Evolutionary conservation across 2,797 vertebrate genomes (phyloP), one percentile per base, ranked within the genome.

Genomic region (Xenopus petersii): DNA sequence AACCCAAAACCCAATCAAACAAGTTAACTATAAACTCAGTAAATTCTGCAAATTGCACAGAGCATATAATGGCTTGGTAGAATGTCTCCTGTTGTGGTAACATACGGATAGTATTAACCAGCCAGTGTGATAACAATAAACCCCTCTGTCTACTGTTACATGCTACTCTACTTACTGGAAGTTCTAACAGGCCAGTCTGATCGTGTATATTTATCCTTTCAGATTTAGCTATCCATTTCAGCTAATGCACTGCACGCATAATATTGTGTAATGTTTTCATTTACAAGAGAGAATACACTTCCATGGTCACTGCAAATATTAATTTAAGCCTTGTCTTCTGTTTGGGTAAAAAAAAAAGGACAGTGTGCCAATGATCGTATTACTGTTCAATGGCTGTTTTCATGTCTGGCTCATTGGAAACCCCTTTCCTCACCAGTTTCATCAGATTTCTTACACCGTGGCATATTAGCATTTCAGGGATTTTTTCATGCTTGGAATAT

Each of bases 1-100:
- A 73, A 67, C 75, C 74, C 72, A 74, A 74, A 81, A 82, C 75
- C 69, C 80, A 83, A 73, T 81, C 84, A 81, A 79, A 82, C 80
- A 10, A 71, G 71, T 65, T 80, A 80, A 64, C 76, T 83, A 79
- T 80, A 83, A 80, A 72, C 80, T 72, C 80, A 80, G 74, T 61
- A 17, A 12, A 30, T 80, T 0, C 47, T 80, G 77, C 65, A 82
- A 84, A 81, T 4, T 12, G 79, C 74, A 67, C 10, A 65, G 67
- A 46, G 2, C 69, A 4, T 15, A 64, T 12, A 55, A 24, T 63
- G 70, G 55, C 42, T 48, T 51, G 48, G 65, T 63, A 78, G 68
- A 21, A 51, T 51, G 69, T 77, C 70, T 77, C 58, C 64, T 64
- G 49, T 67, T 67, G 58, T 83, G 84, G 82, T 83, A 81, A 62